Base-by-base conservation (phyloP, 53 echinoderm and acorn worm species). In the Arbacia lixula region DNA sequence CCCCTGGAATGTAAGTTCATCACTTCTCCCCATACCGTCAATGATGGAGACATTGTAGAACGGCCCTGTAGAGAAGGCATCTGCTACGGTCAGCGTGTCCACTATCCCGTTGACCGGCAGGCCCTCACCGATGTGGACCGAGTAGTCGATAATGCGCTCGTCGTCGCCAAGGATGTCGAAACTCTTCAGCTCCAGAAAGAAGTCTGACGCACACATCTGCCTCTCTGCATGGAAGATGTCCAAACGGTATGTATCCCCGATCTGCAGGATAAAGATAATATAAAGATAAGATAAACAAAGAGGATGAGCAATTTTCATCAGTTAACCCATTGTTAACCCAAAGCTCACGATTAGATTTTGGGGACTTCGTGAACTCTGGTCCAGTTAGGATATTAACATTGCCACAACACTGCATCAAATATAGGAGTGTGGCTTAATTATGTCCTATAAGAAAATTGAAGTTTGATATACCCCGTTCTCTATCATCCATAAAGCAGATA, bases 1-100 rank as follows among this genome's bases (percentile, higher is more conserved):
- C n/a, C n/a, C n/a, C n/a, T n/a, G n/a, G n/a, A n/a, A n/a, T n/a
- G n/a, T n/a, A n/a, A n/a, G n/a, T n/a, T n/a, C n/a, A n/a, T n/a
- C n/a, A n/a, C n/a, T n/a, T n/a, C n/a, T n/a, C n/a, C 16, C 27
- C 87, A 42, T 69, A 97, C 97, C 97, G 41, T 51, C 78, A 2
- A 86, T 57, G 12, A 97, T 91, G 1, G 97, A 92, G 12, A 97
- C 94, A 84, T 92, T 92, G 38, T 85, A 97, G 39, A 68, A 84
- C 9, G 97, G 93, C 8, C 97, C 93, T 29, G 87, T 83, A 1
- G 97, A 97, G 90, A 97, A 97, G 16, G 84, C 91, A 41, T 97
- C 97, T 0, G 97, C 93, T 0, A 94, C 85, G 66, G 89, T 85
- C 11, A 97, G 71, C 1, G 97, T 94, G 34, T 97, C 88, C 22